A percentile compares a stretch with the other conserved stretches of the same genome.
Evolutionary conservation across 2,888 invertebrate genomes (phyloP).

Genomic region (Lepidochitona cinerea): DNA sequence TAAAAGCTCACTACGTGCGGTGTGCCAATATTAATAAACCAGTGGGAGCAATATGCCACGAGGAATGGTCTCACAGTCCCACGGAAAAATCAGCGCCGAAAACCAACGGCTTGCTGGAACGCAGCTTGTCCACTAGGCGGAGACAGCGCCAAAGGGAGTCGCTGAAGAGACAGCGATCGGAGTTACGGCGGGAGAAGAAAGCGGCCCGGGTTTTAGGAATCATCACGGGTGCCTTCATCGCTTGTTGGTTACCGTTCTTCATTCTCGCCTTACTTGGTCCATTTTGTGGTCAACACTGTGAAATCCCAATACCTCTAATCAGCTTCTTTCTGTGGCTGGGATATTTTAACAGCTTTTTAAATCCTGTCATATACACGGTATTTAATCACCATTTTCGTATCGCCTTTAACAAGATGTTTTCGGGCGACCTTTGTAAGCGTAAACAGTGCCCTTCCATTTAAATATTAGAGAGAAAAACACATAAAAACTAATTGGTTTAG

Average conservation of each 20-base stretch:
- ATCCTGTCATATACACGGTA: slow-evolving; percentile 93
- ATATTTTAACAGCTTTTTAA: slow-evolving; percentile 91
- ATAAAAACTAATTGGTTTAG: too few species aligned
- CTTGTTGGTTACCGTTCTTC: slow-evolving; percentile 97
- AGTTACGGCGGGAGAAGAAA: slow-evolving; percentile 69
- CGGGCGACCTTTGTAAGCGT: slow-evolving; percentile 35
- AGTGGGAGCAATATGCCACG: background rate
- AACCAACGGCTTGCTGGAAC: background rate
- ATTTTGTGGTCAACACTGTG: slow-evolving; percentile 77
- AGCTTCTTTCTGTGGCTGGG: slow-evolving; percentile 84
- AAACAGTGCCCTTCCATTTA: too few species aligned
- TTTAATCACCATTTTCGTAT: slow-evolving; percentile 93
- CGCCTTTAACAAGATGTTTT: slow-evolving; percentile 88
- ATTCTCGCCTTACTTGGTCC: slow-evolving; percentile 88
- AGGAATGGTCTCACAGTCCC: too few species aligned
- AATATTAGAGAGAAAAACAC: too few species aligned
- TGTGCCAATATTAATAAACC: background rate
- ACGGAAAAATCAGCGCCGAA: background rate
- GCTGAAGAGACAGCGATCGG: slow-evolving; percentile 61
- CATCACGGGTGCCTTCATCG: slow-evolving; percentile 93
- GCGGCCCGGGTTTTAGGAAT: slow-evolving; percentile 69
- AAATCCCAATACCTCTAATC: slow-evolving; percentile 65
- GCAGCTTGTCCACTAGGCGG: slow-evolving; percentile 30
- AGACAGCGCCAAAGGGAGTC: slow-evolving; percentile 37
- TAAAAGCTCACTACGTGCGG: background rate